These are phyloP conservation scores for Ophthalmolycus amberensis DNA, from an alignment of 2,113 vertebrate genomes.

Conservation along the genomic window DNA sequence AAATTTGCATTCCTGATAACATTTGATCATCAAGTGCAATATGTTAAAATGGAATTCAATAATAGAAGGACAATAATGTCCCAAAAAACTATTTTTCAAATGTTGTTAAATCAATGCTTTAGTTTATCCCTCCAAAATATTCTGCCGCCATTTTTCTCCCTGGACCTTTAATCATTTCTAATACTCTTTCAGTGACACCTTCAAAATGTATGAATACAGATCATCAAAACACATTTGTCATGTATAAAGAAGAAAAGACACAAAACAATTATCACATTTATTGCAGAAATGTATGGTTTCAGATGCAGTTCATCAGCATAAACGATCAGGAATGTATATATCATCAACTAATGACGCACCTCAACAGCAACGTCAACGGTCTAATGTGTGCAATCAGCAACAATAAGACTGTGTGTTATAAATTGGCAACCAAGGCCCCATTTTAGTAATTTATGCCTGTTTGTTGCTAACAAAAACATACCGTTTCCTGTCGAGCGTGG, in stretches of 20 bases:
- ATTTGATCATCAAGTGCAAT: neutral
- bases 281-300: constrained; percentile 56
- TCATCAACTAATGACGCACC: constrained; percentile 58
- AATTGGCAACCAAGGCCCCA: constrained; percentile 47
- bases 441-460: constrained; percentile 70
- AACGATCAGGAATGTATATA: constrained; percentile 58
- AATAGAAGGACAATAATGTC: neutral
- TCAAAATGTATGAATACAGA: neutral
- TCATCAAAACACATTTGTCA: constrained; percentile 27
- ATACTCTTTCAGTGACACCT: neutral
- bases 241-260: constrained; percentile 63
- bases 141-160: too few species aligned
- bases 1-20: neutral
- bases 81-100: neutral
- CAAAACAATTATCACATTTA: constrained; percentile 71
- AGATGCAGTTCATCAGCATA: constrained; percentile 48
- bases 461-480: constrained; percentile 75
- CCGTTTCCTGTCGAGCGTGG: constrained; percentile 63
- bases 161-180: neutral
- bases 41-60: neutral
- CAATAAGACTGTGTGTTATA: constrained; percentile 55
- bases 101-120: neutral
- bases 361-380: constrained; percentile 31
- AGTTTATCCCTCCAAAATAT: neutral
- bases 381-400: constrained; percentile 32